Evolutionary conservation across 2,113 vertebrate species (phyloP).

Genomic region (Terrapene triunguis): DNA sequence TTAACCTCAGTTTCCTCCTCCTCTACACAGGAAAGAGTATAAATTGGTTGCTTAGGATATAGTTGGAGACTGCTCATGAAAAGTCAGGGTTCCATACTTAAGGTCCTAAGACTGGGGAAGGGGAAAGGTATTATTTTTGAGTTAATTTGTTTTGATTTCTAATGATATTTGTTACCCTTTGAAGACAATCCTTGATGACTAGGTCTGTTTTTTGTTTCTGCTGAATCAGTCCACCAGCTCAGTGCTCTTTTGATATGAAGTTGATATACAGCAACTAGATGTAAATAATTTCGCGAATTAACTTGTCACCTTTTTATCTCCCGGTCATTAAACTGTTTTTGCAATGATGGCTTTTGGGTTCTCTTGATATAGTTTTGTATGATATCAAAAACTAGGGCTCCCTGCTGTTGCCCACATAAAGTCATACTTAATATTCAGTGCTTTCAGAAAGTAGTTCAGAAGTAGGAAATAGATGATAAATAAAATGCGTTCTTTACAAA

Average conservation of each 20-base stretch:
- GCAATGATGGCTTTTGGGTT: neutral
- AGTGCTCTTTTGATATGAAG: conserved; percentile 1
- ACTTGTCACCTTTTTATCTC: neutral
- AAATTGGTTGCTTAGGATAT: neutral
- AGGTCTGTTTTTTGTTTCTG: neutral
- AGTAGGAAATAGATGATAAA: neutral
- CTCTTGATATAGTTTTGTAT: neutral
- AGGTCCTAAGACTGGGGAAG: neutral
- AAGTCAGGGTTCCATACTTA: neutral
- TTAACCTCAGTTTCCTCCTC: neutral
- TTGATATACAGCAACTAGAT: neutral
- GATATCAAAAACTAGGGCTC: neutral
- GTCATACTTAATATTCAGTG: neutral
- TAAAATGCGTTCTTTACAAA: neutral
- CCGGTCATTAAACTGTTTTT: neutral
- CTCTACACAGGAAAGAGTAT: neutral
- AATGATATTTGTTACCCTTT: neutral
- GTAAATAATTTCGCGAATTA: neutral
- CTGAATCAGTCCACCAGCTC: neutral
- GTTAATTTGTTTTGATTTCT: neutral
- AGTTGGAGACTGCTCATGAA: neutral
- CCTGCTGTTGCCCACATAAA: neutral
- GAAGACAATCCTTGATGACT: neutral
- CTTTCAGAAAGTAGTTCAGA: neutral
- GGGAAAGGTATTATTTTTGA: neutral